Evolutionary conservation across 2,113 vertebrate species (phyloP).

Genomic region (Sisor rabdophorus): DNA sequence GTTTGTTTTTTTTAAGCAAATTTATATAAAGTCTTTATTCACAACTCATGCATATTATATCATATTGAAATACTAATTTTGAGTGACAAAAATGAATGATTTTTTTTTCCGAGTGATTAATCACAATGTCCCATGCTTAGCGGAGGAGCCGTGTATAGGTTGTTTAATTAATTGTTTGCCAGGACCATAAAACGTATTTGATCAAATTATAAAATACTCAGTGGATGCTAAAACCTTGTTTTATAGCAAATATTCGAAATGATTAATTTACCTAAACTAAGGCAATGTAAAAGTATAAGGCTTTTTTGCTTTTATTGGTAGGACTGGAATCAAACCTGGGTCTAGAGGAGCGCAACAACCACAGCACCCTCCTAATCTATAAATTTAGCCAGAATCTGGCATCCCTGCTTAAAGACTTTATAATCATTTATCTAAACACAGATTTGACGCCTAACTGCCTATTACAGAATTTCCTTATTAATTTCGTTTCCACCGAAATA

Average conservation of each 20-base stretch:
- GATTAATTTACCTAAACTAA: background rate
- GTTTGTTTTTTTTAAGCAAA: background rate
- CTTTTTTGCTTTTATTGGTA: background rate
- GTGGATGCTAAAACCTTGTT: background rate
- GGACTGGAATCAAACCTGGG: no score
- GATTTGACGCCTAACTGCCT: background rate
- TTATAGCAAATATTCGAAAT: background rate
- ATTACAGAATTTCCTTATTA: background rate
- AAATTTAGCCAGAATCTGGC: background rate
- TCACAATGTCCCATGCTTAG: background rate
- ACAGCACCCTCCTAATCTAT: no score
- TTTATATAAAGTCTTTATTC: background rate
- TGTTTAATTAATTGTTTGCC: background rate
- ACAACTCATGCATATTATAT: background rate
- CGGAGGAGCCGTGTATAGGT: background rate
- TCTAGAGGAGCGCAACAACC: no score
- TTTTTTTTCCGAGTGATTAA: background rate
- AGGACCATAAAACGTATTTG: background rate
- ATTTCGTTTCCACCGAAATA: background rate
- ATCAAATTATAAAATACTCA: background rate
- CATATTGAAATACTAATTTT: background rate
- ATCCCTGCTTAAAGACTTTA: background rate
- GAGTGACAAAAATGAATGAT: background rate
- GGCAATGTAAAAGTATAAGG: background rate
- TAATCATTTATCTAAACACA: no score